Base-by-base conservation (phyloP, 2,888 invertebrate species). In the Lutraria lutraria region DNA sequence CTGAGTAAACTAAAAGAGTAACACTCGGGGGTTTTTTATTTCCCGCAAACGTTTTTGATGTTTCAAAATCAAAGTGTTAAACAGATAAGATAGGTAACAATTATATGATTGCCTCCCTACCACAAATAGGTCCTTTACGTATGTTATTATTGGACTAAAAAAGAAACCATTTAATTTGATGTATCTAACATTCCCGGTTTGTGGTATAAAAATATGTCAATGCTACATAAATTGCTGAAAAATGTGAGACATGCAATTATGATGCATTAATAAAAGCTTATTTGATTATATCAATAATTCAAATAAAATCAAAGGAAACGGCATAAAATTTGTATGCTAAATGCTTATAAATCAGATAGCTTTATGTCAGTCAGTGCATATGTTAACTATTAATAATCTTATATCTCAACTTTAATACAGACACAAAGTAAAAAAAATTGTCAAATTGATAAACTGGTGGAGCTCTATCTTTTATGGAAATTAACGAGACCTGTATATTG, bases 301-400 rank as follows among this genome's bases (percentile, higher is more conserved):
- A 25, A 68, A 25, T 68, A 12, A n/a, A 68, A 68, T 68, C n/a
- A 68, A n/a, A 68, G n/a, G 25, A 68, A 68, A 68, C n/a, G 12
- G 63, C 25, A 13, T 68, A 68, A 68, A 21, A 4, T 6, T 21
- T 60, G 63, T 25, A n/a, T 25, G 63, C 25, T 68, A 68, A n/a
- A 68, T 68, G 63, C n/a, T 10, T 25, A 43, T 43, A 68, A 25
- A 25, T 25, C 63, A 25, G 25, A 68, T 68, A 68, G 12, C 25
- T 25, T 68, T 13, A 68, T 68, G 63, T 68, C 63, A 25, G n/a
- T 25, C 63, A 68, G 63, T 68, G 63, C 63, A 68, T 68, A 68
- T 25, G 63, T 68, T 68, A 68, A 13, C 63, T 25, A 68, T 68
- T 25, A 68, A 68, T 68, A 68, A 68, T 68, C 63, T 68, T 25